These are phyloP conservation scores for Phyllostomus hastatus DNA, from an alignment of 2,113 vertebrate genomes.

Conservation along the genomic window DNA sequence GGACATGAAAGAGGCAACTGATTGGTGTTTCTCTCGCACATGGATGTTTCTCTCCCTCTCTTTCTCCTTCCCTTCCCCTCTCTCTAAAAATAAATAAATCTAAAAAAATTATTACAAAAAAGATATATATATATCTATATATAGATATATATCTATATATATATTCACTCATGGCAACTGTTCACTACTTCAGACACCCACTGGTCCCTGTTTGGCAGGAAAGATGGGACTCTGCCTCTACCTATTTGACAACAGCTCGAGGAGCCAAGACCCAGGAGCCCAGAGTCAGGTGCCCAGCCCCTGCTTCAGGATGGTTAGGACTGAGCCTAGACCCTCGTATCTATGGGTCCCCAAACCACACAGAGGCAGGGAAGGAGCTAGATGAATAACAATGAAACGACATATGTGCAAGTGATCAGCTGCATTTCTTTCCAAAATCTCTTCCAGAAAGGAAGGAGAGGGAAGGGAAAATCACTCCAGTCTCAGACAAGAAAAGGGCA, in stretches of 20 bases:
- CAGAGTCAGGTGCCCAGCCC: background rate
- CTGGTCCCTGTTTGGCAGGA: background rate
- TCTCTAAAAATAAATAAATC: too few relatives aligned
- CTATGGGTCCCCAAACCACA: background rate
- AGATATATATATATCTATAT: background rate
- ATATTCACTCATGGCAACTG: conserved; percentile 30
- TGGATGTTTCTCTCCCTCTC: too few relatives aligned
- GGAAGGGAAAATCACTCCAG: background rate
- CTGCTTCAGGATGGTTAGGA: background rate
- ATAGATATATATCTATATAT: background rate
- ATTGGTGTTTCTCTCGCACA: too few relatives aligned
- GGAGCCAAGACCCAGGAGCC: background rate
- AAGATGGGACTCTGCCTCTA: background rate
- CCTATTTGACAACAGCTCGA: background rate
- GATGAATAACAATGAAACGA: background rate
- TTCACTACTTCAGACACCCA: conserved; percentile 41
- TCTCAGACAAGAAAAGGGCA: conserved; percentile 48
- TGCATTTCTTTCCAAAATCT: background rate
- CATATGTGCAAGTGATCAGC: background rate
- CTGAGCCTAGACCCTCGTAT: background rate
- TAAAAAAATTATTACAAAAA: too few relatives aligned
- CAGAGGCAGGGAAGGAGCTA: background rate
- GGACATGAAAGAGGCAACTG: too few relatives aligned
- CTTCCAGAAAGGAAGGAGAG: rapidly evolving
- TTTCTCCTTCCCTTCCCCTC: too few relatives aligned